Conservation (phyloP, 2,113 vertebrate genomes). For the Crotophaga sulcirostris region DNA sequence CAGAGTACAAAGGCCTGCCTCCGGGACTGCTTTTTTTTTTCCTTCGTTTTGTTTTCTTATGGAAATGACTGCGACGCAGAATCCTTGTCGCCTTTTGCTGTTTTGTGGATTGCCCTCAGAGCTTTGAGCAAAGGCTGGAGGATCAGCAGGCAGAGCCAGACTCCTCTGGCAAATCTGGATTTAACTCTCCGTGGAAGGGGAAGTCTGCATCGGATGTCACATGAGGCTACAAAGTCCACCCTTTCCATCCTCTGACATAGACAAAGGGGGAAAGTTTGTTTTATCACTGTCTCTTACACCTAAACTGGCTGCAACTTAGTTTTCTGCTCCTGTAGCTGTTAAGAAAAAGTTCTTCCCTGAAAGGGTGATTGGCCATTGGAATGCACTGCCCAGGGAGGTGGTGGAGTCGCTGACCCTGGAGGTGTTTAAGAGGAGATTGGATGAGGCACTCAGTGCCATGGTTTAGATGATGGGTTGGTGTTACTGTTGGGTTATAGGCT, state of each 20-base stretch:
- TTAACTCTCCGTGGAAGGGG: neutral
- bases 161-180: neutral
- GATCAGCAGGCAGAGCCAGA: neutral
- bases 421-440: no score
- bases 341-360: no score
- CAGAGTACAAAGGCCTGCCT: neutral
- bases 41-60: conserved; percentile 29
- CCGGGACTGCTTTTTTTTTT: neutral
- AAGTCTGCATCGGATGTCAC: neutral
- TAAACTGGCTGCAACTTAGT: neutral
- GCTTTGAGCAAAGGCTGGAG: neutral
- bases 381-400: no score
- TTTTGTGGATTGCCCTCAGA: neutral
- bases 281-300: neutral
- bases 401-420: no score
- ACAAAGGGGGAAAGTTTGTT: neutral
- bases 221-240: neutral
- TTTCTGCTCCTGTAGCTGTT: neutral
- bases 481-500: no score
- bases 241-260: neutral
- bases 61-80: neutral
- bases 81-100: neutral
- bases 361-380: no score
- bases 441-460: no score
- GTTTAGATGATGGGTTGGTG: no score